Evolutionary conservation across 2,797 vertebrate species (phyloP).

Genomic region (Neopelma chrysocephalum): DNA sequence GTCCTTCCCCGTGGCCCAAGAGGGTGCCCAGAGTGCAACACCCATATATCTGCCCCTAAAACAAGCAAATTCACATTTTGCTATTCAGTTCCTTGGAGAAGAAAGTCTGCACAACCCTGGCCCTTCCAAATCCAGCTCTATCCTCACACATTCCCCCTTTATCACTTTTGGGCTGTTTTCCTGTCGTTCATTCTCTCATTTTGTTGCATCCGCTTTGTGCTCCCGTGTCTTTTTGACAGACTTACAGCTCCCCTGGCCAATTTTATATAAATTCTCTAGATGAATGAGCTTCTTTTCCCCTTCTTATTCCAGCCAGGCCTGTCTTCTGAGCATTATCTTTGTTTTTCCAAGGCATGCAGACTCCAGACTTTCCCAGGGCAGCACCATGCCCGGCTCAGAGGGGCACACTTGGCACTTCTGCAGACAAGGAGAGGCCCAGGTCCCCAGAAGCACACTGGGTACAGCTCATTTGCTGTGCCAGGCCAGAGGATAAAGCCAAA

Average conservation of each 20-base stretch:
- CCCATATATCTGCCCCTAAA: background rate
- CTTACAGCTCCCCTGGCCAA: background rate
- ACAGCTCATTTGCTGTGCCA: background rate
- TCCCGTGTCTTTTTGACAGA: background rate
- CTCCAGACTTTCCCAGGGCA: fast-evolving
- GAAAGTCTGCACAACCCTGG: background rate
- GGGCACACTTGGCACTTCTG: background rate
- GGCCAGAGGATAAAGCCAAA: background rate
- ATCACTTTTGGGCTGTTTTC: background rate
- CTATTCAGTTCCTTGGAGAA: background rate
- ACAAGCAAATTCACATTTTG: background rate
- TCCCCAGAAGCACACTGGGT: background rate
- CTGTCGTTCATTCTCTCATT: background rate
- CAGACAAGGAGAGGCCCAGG: background rate
- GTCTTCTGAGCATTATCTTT: background rate
- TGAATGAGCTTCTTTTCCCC: background rate
- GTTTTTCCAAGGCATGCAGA: background rate
- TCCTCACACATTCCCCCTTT: background rate
- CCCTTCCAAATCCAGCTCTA: background rate
- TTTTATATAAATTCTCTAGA: background rate
- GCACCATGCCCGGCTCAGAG: background rate
- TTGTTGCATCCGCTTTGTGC: background rate
- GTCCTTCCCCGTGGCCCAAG: no score
- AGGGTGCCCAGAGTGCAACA: no score
- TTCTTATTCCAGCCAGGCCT: background rate